Evolutionary conservation across 2,888 invertebrate genomes (phyloP), one percentile per base, ranked within the genome.

Genomic region (Ormyrus thymus): DNA sequence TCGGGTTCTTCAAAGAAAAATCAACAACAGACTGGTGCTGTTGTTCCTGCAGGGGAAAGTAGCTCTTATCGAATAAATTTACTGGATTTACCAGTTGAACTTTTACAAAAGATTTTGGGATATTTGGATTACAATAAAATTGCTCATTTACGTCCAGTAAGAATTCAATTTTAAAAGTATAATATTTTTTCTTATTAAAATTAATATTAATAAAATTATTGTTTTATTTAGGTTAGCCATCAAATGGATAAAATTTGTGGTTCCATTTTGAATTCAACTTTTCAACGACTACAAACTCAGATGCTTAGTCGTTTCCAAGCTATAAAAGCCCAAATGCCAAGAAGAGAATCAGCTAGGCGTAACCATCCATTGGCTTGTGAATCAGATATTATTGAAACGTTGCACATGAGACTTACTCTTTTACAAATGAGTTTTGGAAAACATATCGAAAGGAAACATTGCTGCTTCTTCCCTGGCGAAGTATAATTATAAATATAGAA

Each of bases 401-500:
- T 97, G 83, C 97, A 97, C 87, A 98, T 97, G 95, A 93, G 97
- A 83, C 92, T 98, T 70, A 97, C 97, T 73, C 91, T 98, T 77
- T 91, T 98, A 81, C 97, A 97, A 91, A 97, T 97, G 97, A 95
- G 97, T 29, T 97, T 97, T 91, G 97, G 97, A 71, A 97, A 97
- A 91, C 97, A 97, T 89, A 97, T 98, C 88, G 97, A 97, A 89
- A 93, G 96, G 85, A 96, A 96, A 88, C 95, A 97, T 87, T 97
- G 97, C 89, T 97, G 97, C 91, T 98, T 98, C 90, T 97, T 98
- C 88, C 97, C 97, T 65, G 97, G 97, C 90, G 97, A 97, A 92
- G 96, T 96, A 92, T 92, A 90, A 89, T 15, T n/a, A 78, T 65
- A 76, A 65, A n/a, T 46, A 68, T 59, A n/a, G 11, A 51, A 51